Percentiles rank a stretch among this genome's conserved stretches.
Conservation (phyloP, 2,113 vertebrate genomes). For the Rostratula benghalensis region DNA sequence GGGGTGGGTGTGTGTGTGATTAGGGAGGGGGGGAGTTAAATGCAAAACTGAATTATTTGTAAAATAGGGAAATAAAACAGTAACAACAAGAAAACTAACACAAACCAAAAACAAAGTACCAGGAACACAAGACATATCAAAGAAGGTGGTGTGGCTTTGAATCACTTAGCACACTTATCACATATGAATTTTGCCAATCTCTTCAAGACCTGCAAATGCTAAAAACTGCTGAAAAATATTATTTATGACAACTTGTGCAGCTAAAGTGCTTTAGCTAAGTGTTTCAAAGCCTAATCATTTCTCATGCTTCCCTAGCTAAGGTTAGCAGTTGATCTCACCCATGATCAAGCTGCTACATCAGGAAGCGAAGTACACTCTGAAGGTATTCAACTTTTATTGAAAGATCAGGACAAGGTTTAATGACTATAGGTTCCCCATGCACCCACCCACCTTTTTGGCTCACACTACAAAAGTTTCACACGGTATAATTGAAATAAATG, state of each 20-base stretch:
- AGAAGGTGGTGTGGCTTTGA: neutral
- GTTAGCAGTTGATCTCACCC: neutral
- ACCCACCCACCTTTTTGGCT: neutral
- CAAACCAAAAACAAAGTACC: neutral
- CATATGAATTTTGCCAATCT: neutral
- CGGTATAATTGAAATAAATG: slow-evolving; percentile 26
- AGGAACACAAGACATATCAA: neutral
- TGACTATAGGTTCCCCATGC: neutral
- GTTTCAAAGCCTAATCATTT: slow-evolving; percentile 1
- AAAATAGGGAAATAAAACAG: neutral
- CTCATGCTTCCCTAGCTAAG: neutral
- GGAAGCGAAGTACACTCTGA: neutral
- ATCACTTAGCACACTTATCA: neutral
- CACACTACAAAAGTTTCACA: neutral
- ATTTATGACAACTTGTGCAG: neutral
- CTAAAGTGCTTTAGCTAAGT: neutral
- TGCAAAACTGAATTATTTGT: neutral
- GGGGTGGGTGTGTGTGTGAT: too few species aligned
- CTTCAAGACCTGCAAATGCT: neutral
- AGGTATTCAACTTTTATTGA: neutral
- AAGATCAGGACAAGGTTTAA: neutral
- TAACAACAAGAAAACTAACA: neutral
- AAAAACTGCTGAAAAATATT: neutral
- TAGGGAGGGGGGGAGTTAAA: neutral
- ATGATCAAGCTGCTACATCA: neutral